Evolutionary conservation across 2,888 invertebrate species (phyloP).

Genomic region (Drosophila tanythrix): DNA sequence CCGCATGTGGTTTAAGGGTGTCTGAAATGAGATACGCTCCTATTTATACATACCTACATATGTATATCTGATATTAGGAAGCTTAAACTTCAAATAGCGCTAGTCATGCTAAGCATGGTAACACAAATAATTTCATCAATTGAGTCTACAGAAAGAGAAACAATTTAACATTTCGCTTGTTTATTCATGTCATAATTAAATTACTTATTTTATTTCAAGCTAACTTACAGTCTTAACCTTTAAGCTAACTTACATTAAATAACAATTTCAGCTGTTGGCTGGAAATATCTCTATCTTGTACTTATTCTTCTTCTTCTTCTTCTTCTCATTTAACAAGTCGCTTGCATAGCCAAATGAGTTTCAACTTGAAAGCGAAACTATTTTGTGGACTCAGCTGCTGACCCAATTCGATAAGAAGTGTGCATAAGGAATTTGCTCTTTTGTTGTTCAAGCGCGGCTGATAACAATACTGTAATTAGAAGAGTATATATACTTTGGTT

Average conservation of each 20-base stretch:
- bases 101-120: not conserved
- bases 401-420: constrained; percentile 65
- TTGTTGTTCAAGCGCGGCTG: constrained; percentile 9
- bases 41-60: not conserved
- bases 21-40: constrained; percentile 42
- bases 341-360: not conserved
- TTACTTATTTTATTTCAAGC: not conserved
- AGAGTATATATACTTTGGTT: not conserved
- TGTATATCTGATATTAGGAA: not conserved
- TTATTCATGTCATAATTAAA: not conserved
- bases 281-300: not conserved
- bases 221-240: rapidly evolving
- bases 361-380: not conserved
- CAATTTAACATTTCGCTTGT: not conserved
- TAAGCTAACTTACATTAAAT: not conserved
- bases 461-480: constrained; percentile 25
- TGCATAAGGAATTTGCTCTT: not conserved
- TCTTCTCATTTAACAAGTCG: not conserved
- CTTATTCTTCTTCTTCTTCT: not conserved
- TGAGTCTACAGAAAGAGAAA: not conserved
- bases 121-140: not conserved
- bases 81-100: constrained; percentile 7
- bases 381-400: constrained; percentile 10
- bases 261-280: not conserved
- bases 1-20: constrained; percentile 54